Evolutionary conservation across 1,140 invertebrate genomes (phyloP).

Genomic region (Brachystomella parvula): DNA sequence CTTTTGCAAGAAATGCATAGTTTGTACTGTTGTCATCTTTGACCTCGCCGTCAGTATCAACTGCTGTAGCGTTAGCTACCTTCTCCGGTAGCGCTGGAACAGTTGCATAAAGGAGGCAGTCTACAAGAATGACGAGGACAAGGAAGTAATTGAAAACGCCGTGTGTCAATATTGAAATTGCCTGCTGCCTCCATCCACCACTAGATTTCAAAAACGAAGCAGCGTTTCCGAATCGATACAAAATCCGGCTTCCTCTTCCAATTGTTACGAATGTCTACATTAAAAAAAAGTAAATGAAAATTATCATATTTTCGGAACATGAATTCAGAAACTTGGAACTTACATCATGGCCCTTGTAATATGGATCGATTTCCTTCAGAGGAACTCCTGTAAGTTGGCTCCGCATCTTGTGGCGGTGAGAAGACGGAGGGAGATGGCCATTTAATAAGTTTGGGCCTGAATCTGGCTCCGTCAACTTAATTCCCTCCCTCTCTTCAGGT

Average conservation of each 20-base stretch:
- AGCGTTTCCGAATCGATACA: slow-evolving; percentile 4
- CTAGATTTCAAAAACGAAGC: neutral
- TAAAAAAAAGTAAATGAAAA: neutral
- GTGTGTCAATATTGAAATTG: slow-evolving; percentile 2
- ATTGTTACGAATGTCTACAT: neutral
- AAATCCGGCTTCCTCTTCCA: neutral
- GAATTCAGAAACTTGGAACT: too few species aligned
- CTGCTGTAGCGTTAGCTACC: neutral
- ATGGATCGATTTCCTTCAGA: too few species aligned
- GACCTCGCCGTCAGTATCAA: neutral
- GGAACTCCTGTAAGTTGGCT: too few species aligned
- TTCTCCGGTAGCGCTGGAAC: neutral
- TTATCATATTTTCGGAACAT: too few species aligned
- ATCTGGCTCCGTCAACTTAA: too few species aligned
- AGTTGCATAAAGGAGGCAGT: neutral
- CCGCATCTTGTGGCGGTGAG: too few species aligned
- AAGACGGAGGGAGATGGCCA: too few species aligned
- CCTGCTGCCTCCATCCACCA: neutral
- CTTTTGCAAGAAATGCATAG: neutral
- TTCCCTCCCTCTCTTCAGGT: too few species aligned
- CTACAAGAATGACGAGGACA: neutral
- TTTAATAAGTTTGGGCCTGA: too few species aligned
- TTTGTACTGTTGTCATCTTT: neutral
- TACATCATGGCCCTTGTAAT: too few species aligned
- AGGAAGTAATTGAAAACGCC: slow-evolving; percentile 4